Percentiles rank a stretch among this genome's conserved stretches.
Evolutionary conservation across 1,140 invertebrate species (phyloP).

Genomic region (Macrocentrus cingulum): DNA sequence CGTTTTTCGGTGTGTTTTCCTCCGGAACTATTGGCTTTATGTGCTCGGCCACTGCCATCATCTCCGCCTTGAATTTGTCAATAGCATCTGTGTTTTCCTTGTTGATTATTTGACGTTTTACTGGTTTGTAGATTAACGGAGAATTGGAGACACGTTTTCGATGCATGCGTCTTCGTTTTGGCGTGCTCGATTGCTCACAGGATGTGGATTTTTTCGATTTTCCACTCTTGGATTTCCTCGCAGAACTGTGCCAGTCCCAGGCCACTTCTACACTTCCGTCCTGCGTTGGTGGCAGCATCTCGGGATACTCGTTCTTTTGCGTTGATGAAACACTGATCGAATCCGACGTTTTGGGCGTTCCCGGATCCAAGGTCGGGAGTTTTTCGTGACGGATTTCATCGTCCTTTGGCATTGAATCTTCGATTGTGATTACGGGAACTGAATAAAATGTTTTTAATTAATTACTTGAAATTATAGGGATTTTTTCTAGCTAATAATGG

Average conservation of each 20-base stretch:
- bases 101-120: constrained; percentile 42
- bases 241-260: constrained; percentile 44
- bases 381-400: too few relatives aligned
- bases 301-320: constrained; percentile 34
- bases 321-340: constrained; percentile 25
- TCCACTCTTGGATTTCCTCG: constrained; percentile 17
- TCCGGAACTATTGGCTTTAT: too few relatives aligned
- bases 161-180: constrained; percentile 37
- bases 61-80: constrained; percentile 39
- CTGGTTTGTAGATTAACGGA: constrained; percentile 42
- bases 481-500: too few relatives aligned
- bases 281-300: constrained; percentile 38
- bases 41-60: constrained; percentile 38
- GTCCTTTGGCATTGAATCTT: too few relatives aligned
- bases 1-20: constrained; percentile 15
- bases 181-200: constrained; percentile 32
- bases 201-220: constrained; percentile 5
- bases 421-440: too few relatives aligned
- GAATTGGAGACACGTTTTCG: constrained; percentile 44
- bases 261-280: constrained; percentile 44
- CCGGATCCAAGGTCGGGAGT: too few relatives aligned
- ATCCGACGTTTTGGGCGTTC: constrained; percentile 37
- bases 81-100: constrained; percentile 37
- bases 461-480: too few relatives aligned
- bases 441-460: too few relatives aligned